Evolutionary conservation across 2,797 vertebrate genomes (phyloP).

Genomic region (Scarus forsteni): DNA sequence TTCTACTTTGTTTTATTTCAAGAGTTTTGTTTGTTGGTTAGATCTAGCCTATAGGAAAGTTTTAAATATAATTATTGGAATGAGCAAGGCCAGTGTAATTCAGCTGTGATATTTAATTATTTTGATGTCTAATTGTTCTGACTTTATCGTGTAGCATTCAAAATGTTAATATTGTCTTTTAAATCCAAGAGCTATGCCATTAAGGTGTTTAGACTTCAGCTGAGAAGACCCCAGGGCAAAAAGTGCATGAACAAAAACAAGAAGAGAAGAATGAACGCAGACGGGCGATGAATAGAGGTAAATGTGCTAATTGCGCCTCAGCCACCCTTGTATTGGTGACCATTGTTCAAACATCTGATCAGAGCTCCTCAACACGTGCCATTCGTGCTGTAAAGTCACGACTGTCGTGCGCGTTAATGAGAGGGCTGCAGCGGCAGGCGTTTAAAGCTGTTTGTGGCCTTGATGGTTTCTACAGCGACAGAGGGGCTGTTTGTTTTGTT

Average conservation of each 20-base stretch:
- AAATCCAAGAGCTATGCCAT: not conserved
- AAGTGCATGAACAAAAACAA: not conserved
- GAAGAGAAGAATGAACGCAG: not conserved
- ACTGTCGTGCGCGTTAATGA: not conserved
- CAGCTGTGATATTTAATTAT: not conserved
- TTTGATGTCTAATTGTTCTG: not conserved
- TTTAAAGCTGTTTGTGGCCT: not conserved
- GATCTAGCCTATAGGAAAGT: not conserved
- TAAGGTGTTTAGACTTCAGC: not conserved
- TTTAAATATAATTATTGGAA: not conserved
- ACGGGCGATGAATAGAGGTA: constrained; percentile 2
- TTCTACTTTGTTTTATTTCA: not conserved
- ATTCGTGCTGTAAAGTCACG: not conserved
- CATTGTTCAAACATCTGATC: not conserved
- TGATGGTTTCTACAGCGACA: not conserved
- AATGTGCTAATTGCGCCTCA: not conserved
- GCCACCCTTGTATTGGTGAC: not conserved
- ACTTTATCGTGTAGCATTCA: not conserved
- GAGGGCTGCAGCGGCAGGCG: not conserved
- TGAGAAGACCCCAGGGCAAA: not conserved
- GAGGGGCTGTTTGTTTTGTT: not conserved
- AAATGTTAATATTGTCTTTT: constrained; percentile 1
- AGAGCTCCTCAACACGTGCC: not conserved
- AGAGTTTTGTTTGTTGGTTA: no score
- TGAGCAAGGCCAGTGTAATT: not conserved